Conservation (phyloP, 2,113 vertebrate species). For the Leptobrachium leishanense region DNA sequence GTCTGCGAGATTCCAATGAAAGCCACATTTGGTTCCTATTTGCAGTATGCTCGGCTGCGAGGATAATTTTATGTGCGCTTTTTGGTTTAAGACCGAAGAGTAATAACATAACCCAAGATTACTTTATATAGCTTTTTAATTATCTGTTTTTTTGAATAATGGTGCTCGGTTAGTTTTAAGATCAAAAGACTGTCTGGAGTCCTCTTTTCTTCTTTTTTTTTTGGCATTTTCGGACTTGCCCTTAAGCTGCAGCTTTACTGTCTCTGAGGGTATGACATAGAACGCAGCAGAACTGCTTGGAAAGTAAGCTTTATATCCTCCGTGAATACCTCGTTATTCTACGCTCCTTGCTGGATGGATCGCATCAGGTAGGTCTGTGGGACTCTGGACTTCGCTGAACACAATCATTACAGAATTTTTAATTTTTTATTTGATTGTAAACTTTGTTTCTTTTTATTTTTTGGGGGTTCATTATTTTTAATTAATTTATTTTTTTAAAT, state of each 20-base stretch:
- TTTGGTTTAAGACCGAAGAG: background rate
- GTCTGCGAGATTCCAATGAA: constrained; percentile 4
- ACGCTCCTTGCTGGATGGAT: constrained; percentile 48
- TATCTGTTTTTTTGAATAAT: constrained; percentile 53
- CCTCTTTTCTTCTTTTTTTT: background rate
- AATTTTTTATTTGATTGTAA: too few species aligned
- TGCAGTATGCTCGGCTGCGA: background rate
- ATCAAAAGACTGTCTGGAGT: background rate
- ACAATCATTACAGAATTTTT: too few species aligned
- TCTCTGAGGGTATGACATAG: background rate
- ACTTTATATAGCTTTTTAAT: constrained; percentile 53
- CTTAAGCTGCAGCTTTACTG: background rate
- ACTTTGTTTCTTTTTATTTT: too few species aligned
- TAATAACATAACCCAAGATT: constrained; percentile 12
- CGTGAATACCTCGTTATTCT: background rate
- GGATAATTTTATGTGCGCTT: background rate
- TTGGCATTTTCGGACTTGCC: background rate
- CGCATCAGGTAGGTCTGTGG: constrained; percentile 53
- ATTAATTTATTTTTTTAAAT: too few species aligned
- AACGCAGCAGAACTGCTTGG: constrained; percentile 21
- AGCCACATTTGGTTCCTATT: constrained; percentile 37
- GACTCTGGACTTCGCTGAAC: too few species aligned
- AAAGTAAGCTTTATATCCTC: background rate
- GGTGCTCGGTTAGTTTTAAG: constrained; percentile 46
- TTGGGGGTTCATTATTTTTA: too few species aligned